Conservation (phyloP, 1,140 invertebrate genomes). For the Pinna nobilis region DNA sequence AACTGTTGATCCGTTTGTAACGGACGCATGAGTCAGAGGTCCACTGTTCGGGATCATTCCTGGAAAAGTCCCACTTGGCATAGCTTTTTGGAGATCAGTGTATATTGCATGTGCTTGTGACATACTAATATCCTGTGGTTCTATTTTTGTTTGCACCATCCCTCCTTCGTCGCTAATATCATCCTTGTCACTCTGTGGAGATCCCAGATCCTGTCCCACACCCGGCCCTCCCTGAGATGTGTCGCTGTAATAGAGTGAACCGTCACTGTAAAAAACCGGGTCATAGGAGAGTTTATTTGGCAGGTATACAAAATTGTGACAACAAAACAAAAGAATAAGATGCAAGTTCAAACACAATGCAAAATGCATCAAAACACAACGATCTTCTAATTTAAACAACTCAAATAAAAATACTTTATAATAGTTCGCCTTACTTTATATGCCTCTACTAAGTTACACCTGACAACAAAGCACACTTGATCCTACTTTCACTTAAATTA, state of each 20-base stretch:
- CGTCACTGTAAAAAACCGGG: conserved; percentile 18
- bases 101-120: conserved; percentile 28
- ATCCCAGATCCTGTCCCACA: conserved; percentile 29
- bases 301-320: no score
- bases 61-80: conserved; percentile 30
- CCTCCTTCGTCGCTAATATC: conserved; percentile 35
- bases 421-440: no score
- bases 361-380: conserved; percentile 4
- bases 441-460: no score
- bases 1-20: conserved; percentile 20
- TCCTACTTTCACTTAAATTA: no score
- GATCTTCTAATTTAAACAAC: neutral
- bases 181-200: conserved; percentile 42
- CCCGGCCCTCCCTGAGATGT: conserved; percentile 17
- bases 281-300: neutral
- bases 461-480: no score
- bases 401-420: no score
- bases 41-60: conserved; percentile 18
- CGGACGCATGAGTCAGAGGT: conserved; percentile 9
- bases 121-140: conserved; percentile 32
- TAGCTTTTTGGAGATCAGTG: conserved; percentile 34
- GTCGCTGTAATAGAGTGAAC: conserved; percentile 34
- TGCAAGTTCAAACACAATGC: no score
- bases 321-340: no score
- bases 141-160: conserved; percentile 37